Base-by-base conservation (phyloP, 2,797 vertebrate species). In the Betta splendens region DNA sequence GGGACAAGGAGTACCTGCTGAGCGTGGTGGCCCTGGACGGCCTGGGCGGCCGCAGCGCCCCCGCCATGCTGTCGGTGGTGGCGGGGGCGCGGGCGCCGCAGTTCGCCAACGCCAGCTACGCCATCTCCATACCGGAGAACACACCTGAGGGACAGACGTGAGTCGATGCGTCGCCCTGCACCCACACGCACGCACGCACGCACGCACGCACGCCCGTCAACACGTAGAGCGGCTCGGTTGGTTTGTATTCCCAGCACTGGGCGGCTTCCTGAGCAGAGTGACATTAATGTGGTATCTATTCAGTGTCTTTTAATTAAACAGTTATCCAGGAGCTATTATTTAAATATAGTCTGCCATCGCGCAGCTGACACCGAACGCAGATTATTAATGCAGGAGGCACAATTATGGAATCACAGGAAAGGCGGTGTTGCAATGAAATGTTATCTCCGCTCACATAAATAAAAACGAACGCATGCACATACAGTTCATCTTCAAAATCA, bases 1-100 rank as follows among this genome's bases (percentile, higher is more conserved):
- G 73, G 61, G 90, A 93, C 76, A 88, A 87, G 60, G 94, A 96
- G 65, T 96, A 96, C 78, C 84, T 93, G 54, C 89, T 97, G 63
- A 94, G 91, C 13, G 91, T 95, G 1, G 75, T 94, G 55, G 94
- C 95, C 20, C 83, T 91, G n/a, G 95, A 96, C 47, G 90, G 90
- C 23, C 79, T 91, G 58, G 94, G 94, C 28, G 92, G 87, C 66
- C 93, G 89, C 74, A 92, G 94, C 1, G 63, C 84, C 28, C 90
- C 93, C 5, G 91, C 92, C 36, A 83, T 92, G 66, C 78, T 96
- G 39, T 96, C 94, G 9, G 85, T 95, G 25, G 74, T 94, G 63
- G 93, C 92, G 2, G 95, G 94, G 33, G 71, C 77, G 51, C 81
- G 94, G 64, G 86, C 94, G 0, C 94, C 94, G 0, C 94, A 95